Evolutionary conservation across 2,888 invertebrate species (phyloP).

Genomic region (Vannuccia rotundouncinata): DNA sequence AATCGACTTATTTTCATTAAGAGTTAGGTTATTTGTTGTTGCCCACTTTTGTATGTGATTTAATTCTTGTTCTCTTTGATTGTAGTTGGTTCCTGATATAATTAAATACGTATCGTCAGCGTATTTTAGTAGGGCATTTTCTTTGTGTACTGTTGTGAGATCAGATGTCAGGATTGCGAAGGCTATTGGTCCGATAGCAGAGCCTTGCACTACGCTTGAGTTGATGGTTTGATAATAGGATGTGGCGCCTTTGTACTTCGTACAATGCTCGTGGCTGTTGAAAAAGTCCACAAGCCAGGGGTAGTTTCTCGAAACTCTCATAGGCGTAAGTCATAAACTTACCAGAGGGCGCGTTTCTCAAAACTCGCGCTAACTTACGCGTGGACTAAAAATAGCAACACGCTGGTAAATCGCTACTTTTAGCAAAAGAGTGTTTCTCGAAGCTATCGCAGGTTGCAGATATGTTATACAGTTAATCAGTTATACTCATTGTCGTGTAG

Average conservation of each 20-base stretch:
- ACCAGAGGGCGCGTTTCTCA: too few species aligned
- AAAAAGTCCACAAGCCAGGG: too few species aligned
- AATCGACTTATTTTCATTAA: constrained; percentile 15
- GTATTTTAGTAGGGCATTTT: constrained; percentile 17
- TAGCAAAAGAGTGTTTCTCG: too few species aligned
- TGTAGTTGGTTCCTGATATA: not conserved
- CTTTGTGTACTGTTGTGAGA: constrained; percentile 11
- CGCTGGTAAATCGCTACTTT: too few species aligned
- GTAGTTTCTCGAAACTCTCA: too few species aligned
- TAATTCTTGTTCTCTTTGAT: constrained; percentile 24
- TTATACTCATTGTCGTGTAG: too few species aligned
- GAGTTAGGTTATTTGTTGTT: constrained; percentile 8
- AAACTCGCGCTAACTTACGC: too few species aligned
- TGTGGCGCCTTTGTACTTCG: constrained; percentile 22
- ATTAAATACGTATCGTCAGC: constrained; percentile 11
- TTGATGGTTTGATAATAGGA: constrained; percentile 23
- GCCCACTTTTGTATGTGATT: constrained; percentile 24
- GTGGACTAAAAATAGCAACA: too few species aligned
- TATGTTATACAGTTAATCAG: too few species aligned
- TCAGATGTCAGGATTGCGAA: constrained; percentile 19
- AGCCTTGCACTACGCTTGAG: constrained; percentile 24
- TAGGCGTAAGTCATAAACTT: too few species aligned
- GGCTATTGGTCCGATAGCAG: constrained; percentile 19
- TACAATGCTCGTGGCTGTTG: too few species aligned
- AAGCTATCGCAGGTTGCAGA: too few species aligned